Evolutionary conservation across 1,140 invertebrate species (phyloP).

Genomic region (silkworm (Bombyx mori)): DNA sequence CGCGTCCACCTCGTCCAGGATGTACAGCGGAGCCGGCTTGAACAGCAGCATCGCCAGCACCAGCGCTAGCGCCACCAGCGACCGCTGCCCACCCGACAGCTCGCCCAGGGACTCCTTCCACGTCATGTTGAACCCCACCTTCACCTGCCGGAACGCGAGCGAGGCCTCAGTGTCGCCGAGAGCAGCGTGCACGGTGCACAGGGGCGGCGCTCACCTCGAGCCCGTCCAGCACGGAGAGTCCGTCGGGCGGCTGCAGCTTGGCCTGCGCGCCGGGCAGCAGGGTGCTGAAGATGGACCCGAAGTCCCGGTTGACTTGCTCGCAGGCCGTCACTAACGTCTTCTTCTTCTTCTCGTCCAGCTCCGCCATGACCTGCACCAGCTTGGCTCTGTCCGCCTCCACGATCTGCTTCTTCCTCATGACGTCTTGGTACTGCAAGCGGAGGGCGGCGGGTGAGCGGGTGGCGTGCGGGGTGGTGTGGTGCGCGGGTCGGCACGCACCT

Average conservation of each 20-base stretch:
- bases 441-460: no score
- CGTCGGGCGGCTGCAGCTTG: conserved; percentile 80
- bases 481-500: background rate
- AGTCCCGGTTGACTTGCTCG: conserved; percentile 89
- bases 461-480: no score
- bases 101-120: conserved; percentile 98
- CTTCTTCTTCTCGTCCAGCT: conserved; percentile 93
- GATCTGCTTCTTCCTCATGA: conserved; percentile 85
- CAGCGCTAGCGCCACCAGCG: conserved; percentile 95
- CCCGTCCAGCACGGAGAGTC: conserved; percentile 83
- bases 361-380: conserved; percentile 85
- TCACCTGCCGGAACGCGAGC: conserved; percentile 73
- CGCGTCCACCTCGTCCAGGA: conserved; percentile 99
- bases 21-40: conserved; percentile 98
- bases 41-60: conserved; percentile 97
- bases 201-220: conserved; percentile 77
- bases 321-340: conserved; percentile 85
- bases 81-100: conserved; percentile 96
- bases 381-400: conserved; percentile 90
- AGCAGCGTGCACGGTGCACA: background rate
- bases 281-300: conserved; percentile 96
- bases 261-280: conserved; percentile 92
- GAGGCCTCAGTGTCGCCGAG: background rate
- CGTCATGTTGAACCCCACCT: conserved; percentile 92
- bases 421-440: conserved; percentile 76